Evolutionary conservation across 1,140 invertebrate genomes (phyloP).

Genomic region (Whitmania pigra): DNA sequence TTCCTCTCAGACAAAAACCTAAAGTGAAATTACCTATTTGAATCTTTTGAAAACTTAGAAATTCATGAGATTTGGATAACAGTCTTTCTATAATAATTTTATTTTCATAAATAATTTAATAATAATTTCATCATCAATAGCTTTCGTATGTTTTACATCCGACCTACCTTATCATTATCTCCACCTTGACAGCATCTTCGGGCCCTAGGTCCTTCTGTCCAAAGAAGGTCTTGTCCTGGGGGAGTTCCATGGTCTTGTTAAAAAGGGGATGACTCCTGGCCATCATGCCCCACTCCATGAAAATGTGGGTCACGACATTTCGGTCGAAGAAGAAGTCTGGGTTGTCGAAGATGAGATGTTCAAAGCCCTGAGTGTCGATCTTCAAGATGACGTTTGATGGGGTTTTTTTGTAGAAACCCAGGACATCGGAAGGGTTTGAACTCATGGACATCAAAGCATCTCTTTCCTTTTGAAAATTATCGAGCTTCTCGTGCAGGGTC

Average conservation of each 20-base stretch:
- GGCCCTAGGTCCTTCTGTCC: not conserved
- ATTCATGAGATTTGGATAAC: too few species aligned
- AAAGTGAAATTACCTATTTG: not conserved
- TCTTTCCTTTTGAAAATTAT: too few species aligned
- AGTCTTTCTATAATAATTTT: too few species aligned
- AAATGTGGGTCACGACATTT: constrained; percentile 33
- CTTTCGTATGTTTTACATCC: too few species aligned
- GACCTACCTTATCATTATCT: too few species aligned
- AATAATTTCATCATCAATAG: too few species aligned
- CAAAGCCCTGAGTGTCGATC: constrained; percentile 31
- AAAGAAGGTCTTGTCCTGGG: not conserved
- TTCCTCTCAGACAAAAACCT: constrained; percentile 14
- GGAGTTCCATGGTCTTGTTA: not conserved
- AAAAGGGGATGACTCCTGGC: not conserved
- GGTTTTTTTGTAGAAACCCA: not conserved
- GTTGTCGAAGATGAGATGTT: constrained; percentile 30
- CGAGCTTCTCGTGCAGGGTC: too few species aligned
- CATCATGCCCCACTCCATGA: constrained; percentile 34
- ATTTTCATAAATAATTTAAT: too few species aligned
- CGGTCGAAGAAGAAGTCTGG: constrained; percentile 28
- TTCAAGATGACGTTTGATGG: constrained; percentile 25
- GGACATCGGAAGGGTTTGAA: not conserved
- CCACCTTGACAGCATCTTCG: too few species aligned
- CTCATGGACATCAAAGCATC: too few species aligned
- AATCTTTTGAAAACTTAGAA: too few species aligned